phyloP scores from a whole-genome alignment of 1,140 invertebrate species.

The Solen grandis region DNA sequence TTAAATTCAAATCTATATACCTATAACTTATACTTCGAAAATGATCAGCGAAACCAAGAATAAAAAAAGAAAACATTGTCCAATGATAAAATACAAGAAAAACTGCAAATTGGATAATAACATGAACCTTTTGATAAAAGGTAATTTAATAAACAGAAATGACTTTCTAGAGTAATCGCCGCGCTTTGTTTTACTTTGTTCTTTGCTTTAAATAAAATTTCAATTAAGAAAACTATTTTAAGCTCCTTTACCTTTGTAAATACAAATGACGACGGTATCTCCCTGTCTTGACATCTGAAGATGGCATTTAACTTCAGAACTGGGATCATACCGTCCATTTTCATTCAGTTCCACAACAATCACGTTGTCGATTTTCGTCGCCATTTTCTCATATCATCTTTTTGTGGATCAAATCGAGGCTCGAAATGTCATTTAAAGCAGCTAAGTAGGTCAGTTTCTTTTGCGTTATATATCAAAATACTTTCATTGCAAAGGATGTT shows the following conservation, averaged over 20 bases:
- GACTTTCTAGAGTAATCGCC: too few species aligned
- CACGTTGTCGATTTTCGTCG: conserved; percentile 79
- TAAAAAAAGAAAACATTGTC: too few species aligned
- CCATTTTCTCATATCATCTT: conserved; percentile 69
- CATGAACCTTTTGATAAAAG: too few species aligned
- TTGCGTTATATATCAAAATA: too few species aligned
- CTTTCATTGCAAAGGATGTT: too few species aligned
- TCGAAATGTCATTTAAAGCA: background rate
- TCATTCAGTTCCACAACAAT: conserved; percentile 70
- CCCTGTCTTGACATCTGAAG: conserved; percentile 65
- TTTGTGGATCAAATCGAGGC: conserved; percentile 39
- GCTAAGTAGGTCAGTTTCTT: too few species aligned
- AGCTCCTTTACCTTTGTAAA: conserved; percentile 69
- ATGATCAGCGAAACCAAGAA: too few species aligned
- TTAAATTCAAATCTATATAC: too few species aligned
- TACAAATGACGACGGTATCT: conserved; percentile 61
- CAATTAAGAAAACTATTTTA: background rate
- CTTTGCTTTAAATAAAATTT: conserved; percentile 1
- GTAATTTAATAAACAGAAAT: too few species aligned
- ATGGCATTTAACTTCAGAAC: conserved; percentile 58
- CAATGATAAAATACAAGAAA: background rate
- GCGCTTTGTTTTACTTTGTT: background rate
- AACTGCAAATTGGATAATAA: too few species aligned
- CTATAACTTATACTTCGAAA: too few species aligned
- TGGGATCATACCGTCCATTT: conserved; percentile 68